phyloP scores from a whole-genome alignment of 2,113 vertebrate species.

The Salvelinus namaycush region DNA sequence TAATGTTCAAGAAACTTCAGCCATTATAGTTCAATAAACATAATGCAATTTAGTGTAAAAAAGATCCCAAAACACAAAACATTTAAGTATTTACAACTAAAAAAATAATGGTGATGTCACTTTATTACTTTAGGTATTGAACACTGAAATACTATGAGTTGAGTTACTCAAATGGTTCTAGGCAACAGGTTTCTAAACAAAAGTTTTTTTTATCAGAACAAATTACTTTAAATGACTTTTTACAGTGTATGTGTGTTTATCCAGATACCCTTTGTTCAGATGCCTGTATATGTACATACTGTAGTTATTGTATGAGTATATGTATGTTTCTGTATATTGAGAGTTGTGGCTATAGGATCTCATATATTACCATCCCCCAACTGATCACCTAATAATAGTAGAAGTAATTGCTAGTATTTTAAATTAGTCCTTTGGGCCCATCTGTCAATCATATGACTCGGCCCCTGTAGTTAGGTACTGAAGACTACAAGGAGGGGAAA shows the following conservation, averaged over 20 bases:
- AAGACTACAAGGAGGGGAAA: not conserved
- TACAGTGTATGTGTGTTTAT: slow-evolving; percentile 9
- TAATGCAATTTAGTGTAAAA: no score
- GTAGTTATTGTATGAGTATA: not conserved
- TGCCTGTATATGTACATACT: not conserved
- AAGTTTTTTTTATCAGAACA: no score
- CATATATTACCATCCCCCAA: no score
- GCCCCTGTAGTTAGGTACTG: not conserved
- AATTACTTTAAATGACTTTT: slow-evolving; percentile 9
- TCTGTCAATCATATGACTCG: not conserved
- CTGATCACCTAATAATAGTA: not conserved
- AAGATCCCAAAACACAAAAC: no score
- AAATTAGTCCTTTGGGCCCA: not conserved
- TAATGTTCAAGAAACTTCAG: no score
- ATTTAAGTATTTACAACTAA: no score
- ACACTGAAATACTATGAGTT: no score
- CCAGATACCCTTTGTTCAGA: not conserved
- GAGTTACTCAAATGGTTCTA: no score
- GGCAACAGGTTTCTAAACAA: no score
- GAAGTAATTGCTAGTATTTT: not conserved
- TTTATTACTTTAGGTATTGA: no score
- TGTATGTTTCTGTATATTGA: slow-evolving; percentile 2
- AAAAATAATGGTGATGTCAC: no score
- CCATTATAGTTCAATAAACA: no score
- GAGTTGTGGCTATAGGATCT: not conserved